Evolutionary conservation across 2,888 invertebrate species (phyloP), one percentile per base, ranked within the genome.

Genomic region (Latrodectus hesperus): DNA sequence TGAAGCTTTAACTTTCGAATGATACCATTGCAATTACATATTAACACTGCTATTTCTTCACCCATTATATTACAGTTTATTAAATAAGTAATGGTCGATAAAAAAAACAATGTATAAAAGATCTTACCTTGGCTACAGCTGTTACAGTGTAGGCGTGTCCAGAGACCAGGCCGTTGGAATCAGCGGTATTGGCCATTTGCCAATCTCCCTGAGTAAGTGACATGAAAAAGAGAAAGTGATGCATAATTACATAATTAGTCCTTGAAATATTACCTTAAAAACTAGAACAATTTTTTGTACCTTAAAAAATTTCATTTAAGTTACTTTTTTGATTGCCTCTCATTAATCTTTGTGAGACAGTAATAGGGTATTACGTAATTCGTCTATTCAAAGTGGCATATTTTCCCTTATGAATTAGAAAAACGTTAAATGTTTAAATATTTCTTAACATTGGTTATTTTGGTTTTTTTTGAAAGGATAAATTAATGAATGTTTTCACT

Each of bases 131-230:
- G 71, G 91, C 91, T 65, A 92, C 92, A 12, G 91, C 92, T 14
- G 93, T 92, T 72, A 93, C 91, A 5, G 93, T 93, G 91, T 93
- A 93, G 17, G 93, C 93, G 91, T 93, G 93, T 16, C 93, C 93
- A 71, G 93, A 91, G 9, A 93, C 92, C 74, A 93, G 90, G 5
- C 93, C 93, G 89, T 92, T 92, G 14, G 91, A 91, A 89, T 93
- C 92, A 26, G 92, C 92, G 71, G 90, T 90, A 84, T 90, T 91
- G 71, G 91, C 91, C 71, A 90, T 90, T 75, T 91, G 91, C 93
- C 93, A 92, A 89, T 92, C 91, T 51, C 92, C 92, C 92, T 92
- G 77, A 17, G 49, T 51, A 60, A 16, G 60, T 70, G 52, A 73
- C 12, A 49, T 38, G n/a, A 65, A 68, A 53, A 16, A 53, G 38